Evolutionary conservation across 2,888 invertebrate species (phyloP), one percentile per base, ranked within the genome.

Genomic region (Poecilus cupreus): DNA sequence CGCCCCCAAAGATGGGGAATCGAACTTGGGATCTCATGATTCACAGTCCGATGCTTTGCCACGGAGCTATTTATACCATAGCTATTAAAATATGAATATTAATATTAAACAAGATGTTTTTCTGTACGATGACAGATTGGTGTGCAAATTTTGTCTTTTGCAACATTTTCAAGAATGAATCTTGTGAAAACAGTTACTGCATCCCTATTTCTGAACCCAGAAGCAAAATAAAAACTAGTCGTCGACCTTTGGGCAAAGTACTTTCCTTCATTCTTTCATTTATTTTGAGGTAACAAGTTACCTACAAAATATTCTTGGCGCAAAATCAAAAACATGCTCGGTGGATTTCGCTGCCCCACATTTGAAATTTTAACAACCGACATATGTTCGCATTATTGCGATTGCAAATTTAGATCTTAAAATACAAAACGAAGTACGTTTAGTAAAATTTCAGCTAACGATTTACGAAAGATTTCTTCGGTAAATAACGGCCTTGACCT

Each of bases 401-500:
- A n/a, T 24, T 26, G 20, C 13, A 60, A 68, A 68, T 37, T 37
- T 11, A 18, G 13, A 32, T 32, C 32, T 18, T 68, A 68, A 37
- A 68, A 68, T 68, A 68, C 37, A 68, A 68, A 68, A 37, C 8
- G 16, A 18, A 32, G 8, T 10, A 37, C 51, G 18, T 68, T 68
- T 68, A 68, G 64, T 16, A 13, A 37, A n/a, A 16, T 3, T 37
- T 68, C 18, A 5, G 3, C 10, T 0, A 68, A 68, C 16, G 32
- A 32, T 64, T 57, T 57, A 22, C 57, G n/a, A 57, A 22, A 22
- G 3, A 24, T 11, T 24, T 60, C 26, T 24, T 60, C 26, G 60
- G 60, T 13, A 68, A 37, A 68, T 68, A 37, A 32, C 20, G 37
- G 13, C 64, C 64, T 68, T 68, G 64, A 68, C 64, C 32, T 18